Evolutionary conservation across 1,140 invertebrate genomes (phyloP).

Genomic region (Globodera rostochiensis): DNA sequence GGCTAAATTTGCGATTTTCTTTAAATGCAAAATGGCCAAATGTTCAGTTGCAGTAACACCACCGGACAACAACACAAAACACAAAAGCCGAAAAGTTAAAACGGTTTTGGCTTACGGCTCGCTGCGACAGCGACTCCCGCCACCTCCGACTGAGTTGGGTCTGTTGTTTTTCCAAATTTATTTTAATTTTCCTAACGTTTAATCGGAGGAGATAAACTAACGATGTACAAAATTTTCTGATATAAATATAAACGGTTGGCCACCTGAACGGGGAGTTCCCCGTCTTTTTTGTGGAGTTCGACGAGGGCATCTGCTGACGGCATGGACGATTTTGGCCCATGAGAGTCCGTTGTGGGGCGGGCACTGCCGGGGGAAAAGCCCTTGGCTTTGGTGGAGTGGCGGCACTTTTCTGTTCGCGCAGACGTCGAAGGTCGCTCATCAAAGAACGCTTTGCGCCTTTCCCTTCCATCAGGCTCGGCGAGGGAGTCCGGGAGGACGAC

Average conservation of each 20-base stretch:
- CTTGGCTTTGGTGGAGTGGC: background rate
- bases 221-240: no score
- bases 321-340: conserved; percentile 6
- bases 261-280: conserved; percentile 10
- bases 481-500: conserved; percentile 3
- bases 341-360: background rate
- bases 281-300: background rate
- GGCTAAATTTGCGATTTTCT: conserved; percentile 28
- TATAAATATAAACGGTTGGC: background rate
- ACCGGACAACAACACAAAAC: conserved; percentile 34
- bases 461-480: background rate
- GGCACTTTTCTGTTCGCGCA: conserved; percentile 28
- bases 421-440: conserved; percentile 40
- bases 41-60: background rate
- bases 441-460: conserved; percentile 20
- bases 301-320: conserved; percentile 13
- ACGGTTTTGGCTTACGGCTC: conserved; percentile 49
- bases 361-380: conserved; percentile 7
- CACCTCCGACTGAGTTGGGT: background rate
- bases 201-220: no score
- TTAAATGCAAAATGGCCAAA: conserved; percentile 2
- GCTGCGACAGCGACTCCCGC: conserved; percentile 43
- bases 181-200: background rate
- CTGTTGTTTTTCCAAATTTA: background rate
- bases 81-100: conserved; percentile 26